Evolutionary conservation across 53 echinoderm and acorn worm genomes (phyloP).

Genomic region (Antedon mediterranea): DNA sequence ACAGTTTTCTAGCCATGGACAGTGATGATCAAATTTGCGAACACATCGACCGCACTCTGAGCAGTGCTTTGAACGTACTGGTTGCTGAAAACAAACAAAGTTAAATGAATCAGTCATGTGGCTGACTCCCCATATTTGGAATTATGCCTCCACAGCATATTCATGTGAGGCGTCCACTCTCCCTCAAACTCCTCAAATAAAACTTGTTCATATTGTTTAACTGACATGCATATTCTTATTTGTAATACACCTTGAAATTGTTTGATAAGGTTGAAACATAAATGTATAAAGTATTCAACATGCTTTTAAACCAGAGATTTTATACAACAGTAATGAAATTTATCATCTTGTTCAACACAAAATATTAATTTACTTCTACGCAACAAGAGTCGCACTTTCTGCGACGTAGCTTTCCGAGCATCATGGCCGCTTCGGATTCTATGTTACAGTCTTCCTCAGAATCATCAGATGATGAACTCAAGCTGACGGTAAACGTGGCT

Average conservation of each 20-base stretch:
- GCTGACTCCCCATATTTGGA: no score
- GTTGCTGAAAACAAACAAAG: constrained; percentile 54
- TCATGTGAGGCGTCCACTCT: no score
- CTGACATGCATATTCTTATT: no score
- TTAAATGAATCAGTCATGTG: no score
- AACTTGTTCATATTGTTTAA: no score
- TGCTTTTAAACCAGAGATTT: not conserved
- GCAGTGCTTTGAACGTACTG: constrained; percentile 82
- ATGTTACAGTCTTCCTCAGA: not conserved
- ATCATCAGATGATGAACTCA: not conserved
- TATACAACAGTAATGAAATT: not conserved
- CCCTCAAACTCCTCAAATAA: no score
- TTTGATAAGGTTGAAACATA: not conserved
- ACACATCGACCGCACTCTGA: constrained; percentile 87
- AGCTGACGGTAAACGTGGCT: not conserved
- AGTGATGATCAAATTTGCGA: constrained; percentile 89
- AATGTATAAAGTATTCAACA: not conserved
- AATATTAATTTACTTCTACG: not conserved
- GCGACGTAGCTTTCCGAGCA: not conserved
- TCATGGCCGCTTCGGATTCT: not conserved
- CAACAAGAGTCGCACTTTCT: not conserved
- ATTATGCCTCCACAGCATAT: no score
- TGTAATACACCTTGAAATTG: no score
- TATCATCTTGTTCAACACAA: no score
- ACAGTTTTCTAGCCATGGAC: constrained; percentile 96